Conservation (phyloP, 1,140 invertebrate species). For the Rhizoglyphus robini region DNA sequence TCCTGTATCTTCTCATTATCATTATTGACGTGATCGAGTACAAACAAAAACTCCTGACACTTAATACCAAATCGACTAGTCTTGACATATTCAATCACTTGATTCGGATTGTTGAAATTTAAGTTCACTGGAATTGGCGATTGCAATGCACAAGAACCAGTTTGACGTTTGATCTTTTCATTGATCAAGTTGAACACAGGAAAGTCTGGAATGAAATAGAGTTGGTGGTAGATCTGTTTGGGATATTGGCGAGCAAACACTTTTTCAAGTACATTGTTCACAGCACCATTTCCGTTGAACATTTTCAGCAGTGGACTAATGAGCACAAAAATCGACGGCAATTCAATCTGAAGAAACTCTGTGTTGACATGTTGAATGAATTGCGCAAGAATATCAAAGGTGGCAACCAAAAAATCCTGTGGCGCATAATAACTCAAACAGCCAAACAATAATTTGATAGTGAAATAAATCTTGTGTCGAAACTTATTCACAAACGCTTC, state of each 20-base stretch:
- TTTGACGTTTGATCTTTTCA: no score
- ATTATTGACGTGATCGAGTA: neutral
- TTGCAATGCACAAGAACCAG: no score
- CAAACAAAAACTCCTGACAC: neutral
- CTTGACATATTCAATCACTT: neutral
- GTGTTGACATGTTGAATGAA: neutral
- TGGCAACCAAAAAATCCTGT: neutral
- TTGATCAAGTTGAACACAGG: neutral
- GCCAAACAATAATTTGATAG: neutral
- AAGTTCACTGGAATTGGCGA: neutral
- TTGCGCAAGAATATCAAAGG: neutral
- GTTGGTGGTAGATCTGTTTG: neutral
- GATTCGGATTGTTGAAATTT: neutral
- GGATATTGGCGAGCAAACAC: neutral
- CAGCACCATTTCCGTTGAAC: neutral
- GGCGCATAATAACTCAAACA: neutral
- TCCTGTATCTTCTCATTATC: neutral
- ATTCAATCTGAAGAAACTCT: slow-evolving; percentile 1
- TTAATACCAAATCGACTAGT: neutral
- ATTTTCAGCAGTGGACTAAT: neutral
- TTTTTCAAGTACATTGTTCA: neutral
- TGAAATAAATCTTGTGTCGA: neutral
- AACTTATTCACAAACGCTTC: neutral
- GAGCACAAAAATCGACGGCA: neutral
- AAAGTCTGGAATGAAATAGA: neutral